A percentile compares a stretch with the other conserved stretches of the same genome.
These are phyloP conservation scores for Entomyzon cyanotis DNA, from an alignment of 2,113 vertebrate genomes.

Conservation along the genomic window DNA sequence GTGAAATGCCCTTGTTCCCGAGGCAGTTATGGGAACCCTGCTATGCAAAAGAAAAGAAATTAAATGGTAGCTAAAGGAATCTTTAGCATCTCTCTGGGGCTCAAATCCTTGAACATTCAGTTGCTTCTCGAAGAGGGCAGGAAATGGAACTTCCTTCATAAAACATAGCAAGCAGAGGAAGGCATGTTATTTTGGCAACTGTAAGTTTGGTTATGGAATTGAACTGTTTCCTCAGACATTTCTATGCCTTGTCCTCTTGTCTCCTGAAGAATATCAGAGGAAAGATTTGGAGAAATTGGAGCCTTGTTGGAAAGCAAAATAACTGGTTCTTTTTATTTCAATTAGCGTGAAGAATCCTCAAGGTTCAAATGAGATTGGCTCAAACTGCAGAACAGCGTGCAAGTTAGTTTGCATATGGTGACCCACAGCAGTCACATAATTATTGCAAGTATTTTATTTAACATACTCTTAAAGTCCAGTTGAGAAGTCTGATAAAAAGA, in stretches of 20 bases:
- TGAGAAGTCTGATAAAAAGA: not conserved
- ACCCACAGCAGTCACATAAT: not conserved
- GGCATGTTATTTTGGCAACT: not conserved
- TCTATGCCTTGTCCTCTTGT: not conserved
- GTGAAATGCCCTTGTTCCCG: not conserved
- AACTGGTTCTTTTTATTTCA: not conserved
- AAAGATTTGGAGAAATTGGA: not conserved
- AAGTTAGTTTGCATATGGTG: not conserved
- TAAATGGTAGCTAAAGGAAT: not conserved
- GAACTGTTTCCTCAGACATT: not conserved
- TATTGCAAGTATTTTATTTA: not conserved
- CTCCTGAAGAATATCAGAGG: not conserved
- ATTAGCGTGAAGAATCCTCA: not conserved
- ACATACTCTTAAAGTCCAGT: not conserved
- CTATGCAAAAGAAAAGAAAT: not conserved
- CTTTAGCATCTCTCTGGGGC: not conserved
- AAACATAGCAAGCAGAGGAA: not conserved
- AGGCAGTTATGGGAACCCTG: not conserved
- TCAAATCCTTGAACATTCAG: not conserved
- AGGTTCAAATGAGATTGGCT: not conserved
- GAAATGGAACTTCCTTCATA: slow-evolving; percentile 18
- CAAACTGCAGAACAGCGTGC: not conserved
- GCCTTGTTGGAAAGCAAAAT: not conserved
- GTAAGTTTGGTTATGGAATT: not conserved
- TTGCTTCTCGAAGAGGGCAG: not conserved